Evolutionary conservation across 1,140 invertebrate species (phyloP).

Genomic region (Drosophila parvula): DNA sequence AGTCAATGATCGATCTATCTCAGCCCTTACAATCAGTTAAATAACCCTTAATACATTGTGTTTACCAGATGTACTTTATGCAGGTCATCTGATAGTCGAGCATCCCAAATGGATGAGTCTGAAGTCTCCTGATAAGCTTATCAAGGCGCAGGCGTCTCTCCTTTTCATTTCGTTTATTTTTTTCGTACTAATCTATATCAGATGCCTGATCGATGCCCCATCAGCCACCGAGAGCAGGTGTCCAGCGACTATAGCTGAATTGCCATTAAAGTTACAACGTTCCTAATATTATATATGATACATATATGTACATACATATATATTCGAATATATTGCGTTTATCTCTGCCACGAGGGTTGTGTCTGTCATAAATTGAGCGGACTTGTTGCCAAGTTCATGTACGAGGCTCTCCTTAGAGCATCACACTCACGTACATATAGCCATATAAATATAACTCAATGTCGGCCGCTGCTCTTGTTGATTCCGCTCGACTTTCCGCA

Average conservation of each 20-base stretch:
- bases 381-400: conserved; percentile 47
- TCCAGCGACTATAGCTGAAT: conserved; percentile 9
- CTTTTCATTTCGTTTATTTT: conserved; percentile 20
- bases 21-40: not conserved
- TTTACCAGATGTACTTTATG: not conserved
- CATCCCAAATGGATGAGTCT: not conserved
- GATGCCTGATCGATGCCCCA: conserved; percentile 29
- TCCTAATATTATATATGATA: not conserved
- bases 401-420: conserved; percentile 6
- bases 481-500: conserved; percentile 63
- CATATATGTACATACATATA: no score
- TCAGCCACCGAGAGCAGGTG: conserved; percentile 24
- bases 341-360: conserved; percentile 14
- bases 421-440: conserved; percentile 47
- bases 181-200: conserved; percentile 11
- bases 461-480: conserved; percentile 63
- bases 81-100: conserved; percentile 42
- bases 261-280: conserved; percentile 11
- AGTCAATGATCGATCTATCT: not conserved
- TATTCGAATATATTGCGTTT: not conserved
- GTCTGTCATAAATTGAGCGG: conserved; percentile 39
- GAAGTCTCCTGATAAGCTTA: conserved; percentile 41
- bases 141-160: conserved; percentile 21
- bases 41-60: not conserved
- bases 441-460: conserved; percentile 77